Conservation (phyloP, 2,888 invertebrate species). For the Lycia hirtaria region DNA sequence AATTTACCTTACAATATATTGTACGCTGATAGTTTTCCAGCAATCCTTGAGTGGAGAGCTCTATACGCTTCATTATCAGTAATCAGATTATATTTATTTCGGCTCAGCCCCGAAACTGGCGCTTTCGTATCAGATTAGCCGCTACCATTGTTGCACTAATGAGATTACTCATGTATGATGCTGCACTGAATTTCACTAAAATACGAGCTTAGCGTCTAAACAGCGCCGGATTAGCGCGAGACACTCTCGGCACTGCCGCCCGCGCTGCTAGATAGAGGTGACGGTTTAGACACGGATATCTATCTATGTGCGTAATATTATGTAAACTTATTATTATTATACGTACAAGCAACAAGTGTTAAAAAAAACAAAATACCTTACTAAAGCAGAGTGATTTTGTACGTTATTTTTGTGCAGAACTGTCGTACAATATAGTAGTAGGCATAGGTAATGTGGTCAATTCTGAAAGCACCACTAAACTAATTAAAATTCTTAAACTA, state of each 20-base stretch:
- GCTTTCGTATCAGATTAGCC: conserved; percentile 63
- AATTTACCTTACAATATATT: conserved; percentile 2
- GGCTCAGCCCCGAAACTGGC: conserved; percentile 47
- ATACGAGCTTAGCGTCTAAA: conserved; percentile 63
- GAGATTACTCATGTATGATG: conserved; percentile 70
- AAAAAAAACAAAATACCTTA: no score
- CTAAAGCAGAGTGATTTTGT: no score
- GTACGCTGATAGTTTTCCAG: conserved; percentile 2
- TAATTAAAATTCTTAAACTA: no score
- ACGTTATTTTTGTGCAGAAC: no score
- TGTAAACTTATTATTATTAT: no score
- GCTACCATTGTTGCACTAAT: conserved; percentile 69
- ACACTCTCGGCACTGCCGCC: conserved; percentile 31
- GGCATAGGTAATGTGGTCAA: no score
- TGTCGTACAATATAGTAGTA: no score
- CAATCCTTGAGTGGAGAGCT: conserved; percentile 32
- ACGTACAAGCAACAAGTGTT: no score
- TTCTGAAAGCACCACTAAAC: no score
- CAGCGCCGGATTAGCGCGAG: conserved; percentile 54
- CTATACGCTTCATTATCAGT: conserved; percentile 45
- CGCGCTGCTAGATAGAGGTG: conserved; percentile 18
- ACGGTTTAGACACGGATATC: background rate
- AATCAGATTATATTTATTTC: conserved; percentile 52
- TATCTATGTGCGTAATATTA: no score
- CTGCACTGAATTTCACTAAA: conserved; percentile 66